These are phyloP conservation scores for Drosophila azteca DNA, from an alignment of 1,140 invertebrate genomes.

Conservation along the genomic window DNA sequence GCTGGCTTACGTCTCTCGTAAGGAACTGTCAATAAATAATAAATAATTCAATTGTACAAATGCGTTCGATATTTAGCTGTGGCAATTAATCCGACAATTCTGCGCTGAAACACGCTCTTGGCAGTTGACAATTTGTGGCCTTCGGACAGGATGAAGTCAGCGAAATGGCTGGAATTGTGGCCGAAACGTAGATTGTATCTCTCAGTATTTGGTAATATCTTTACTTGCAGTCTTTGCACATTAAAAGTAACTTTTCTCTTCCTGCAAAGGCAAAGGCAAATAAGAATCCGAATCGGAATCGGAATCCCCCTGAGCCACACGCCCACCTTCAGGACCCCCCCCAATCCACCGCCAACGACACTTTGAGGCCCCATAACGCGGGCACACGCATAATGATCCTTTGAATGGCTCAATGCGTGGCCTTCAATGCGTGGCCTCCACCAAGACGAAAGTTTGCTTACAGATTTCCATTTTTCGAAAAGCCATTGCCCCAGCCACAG, in stretches of 20 bases:
- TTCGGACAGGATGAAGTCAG: conserved; percentile 5
- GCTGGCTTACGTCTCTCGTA: conserved; percentile 8
- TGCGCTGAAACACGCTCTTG: conserved; percentile 43
- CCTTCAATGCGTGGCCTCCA: conserved; percentile 25
- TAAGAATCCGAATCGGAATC: background rate
- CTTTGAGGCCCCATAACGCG: conserved; percentile 74
- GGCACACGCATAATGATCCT: conserved; percentile 74
- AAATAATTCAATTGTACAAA: conserved; percentile 61
- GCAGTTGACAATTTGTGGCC: conserved; percentile 30
- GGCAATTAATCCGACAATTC: conserved; percentile 69
- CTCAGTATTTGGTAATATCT: background rate
- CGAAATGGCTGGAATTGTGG: background rate
- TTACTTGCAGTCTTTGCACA: background rate
- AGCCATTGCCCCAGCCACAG: conserved; percentile 43
- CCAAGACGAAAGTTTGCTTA: conserved; percentile 55
- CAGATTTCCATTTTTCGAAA: conserved; percentile 71
- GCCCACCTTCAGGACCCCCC: background rate
- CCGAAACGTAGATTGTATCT: background rate
- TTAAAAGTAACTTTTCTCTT: too few species aligned
- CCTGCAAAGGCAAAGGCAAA: background rate
- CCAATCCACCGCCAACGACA: conserved; percentile 51
- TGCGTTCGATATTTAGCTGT: conserved; percentile 43
- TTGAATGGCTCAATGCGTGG: conserved; percentile 72
- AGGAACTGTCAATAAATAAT: conserved; percentile 67
- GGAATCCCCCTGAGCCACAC: conserved; percentile 8